Evolutionary conservation across 2,888 invertebrate genomes (phyloP).

Genomic region (Drosophila sordidula): DNA sequence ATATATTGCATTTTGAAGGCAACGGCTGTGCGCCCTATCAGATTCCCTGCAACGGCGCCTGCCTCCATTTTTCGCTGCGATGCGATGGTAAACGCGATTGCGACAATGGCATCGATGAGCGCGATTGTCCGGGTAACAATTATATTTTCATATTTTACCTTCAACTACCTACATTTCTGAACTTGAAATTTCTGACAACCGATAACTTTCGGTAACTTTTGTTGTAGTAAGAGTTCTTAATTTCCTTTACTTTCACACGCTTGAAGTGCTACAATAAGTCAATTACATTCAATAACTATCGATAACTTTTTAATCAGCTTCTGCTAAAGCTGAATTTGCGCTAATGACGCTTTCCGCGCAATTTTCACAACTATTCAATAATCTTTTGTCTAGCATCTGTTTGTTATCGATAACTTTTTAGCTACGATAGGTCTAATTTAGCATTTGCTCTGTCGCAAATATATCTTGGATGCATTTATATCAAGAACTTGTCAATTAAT

Average conservation of each 20-base stretch:
- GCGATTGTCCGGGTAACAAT: constrained; percentile 81
- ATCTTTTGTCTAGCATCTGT: not conserved
- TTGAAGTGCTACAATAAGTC: not conserved
- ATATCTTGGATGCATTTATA: no score
- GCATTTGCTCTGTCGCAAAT: no score
- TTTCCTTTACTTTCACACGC: not conserved
- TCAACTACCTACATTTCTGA: constrained; percentile 3
- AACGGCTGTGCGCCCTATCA: constrained; percentile 34
- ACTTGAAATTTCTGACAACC: not conserved
- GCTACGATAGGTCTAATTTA: no score
- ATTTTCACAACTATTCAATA: not conserved
- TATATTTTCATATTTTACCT: constrained; percentile 10
- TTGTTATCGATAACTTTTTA: not conserved
- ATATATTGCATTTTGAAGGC: constrained; percentile 37
- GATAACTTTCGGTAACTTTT: constrained; percentile 16
- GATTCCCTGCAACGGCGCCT: constrained; percentile 84
- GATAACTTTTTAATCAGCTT: not conserved
- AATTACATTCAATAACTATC: not conserved
- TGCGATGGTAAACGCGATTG: constrained; percentile 88
- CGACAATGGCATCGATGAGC: constrained; percentile 86
- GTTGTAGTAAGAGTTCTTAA: not conserved
- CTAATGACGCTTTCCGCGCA: no score
- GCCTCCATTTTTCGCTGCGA: constrained; percentile 84
- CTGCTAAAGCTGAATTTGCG: not conserved
- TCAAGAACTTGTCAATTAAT: no score